These are phyloP conservation scores for Cryptus viduatorius DNA, from an alignment of 2,888 invertebrate genomes.

Conservation along the genomic window DNA sequence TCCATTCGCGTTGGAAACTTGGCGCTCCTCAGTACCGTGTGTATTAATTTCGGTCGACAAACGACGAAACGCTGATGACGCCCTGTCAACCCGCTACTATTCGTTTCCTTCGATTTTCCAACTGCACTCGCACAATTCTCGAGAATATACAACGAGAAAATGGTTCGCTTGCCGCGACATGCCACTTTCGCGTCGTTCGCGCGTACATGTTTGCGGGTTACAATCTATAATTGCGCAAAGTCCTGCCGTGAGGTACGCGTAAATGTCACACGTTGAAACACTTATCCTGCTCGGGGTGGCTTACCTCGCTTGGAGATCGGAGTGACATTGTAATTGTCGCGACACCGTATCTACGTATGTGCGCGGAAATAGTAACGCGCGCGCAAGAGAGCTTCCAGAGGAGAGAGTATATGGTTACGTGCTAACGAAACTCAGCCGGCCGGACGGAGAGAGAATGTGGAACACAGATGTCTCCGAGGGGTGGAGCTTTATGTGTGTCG, in stretches of 20 bases:
- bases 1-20: not conserved
- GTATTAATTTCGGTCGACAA: not conserved
- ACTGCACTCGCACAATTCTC: not conserved
- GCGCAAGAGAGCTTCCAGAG: slow-evolving; percentile 36
- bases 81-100: slow-evolving; percentile 9
- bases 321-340: slow-evolving; percentile 64
- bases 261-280: slow-evolving; percentile 44
- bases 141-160: not conserved
- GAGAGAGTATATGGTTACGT: not conserved
- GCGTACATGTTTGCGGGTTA: not conserved
- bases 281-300: slow-evolving; percentile 37
- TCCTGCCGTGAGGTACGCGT: slow-evolving; percentile 7
- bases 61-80: slow-evolving; percentile 3
- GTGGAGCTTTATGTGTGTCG: slow-evolving; percentile 16
- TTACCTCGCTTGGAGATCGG: slow-evolving; percentile 2
- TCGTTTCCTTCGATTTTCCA: slow-evolving; percentile 24
- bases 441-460: not conserved
- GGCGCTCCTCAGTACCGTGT: not conserved
- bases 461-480: slow-evolving; percentile 3
- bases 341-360: slow-evolving; percentile 6
- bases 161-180: not conserved
- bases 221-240: slow-evolving; percentile 8
- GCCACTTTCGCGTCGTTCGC: slow-evolving; percentile 4
- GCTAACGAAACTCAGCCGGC: not conserved
- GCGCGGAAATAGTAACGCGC: slow-evolving; percentile 60